These are phyloP conservation scores for Prunella himalayana DNA, from an alignment of 2,113 vertebrate species.

Conservation along the genomic window DNA sequence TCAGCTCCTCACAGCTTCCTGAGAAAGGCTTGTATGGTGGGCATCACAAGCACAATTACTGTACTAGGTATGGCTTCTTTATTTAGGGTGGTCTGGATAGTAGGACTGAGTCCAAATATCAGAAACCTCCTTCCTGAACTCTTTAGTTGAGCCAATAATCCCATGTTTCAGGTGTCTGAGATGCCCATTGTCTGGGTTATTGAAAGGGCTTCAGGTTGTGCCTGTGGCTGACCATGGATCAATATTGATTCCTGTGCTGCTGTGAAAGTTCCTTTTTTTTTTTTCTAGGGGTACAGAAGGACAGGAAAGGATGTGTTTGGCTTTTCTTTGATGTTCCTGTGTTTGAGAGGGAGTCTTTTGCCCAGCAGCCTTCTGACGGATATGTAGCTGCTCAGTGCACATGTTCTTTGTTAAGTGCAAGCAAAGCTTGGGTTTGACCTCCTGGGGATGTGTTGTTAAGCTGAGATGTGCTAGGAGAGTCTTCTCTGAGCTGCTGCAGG, in stretches of 20 bases:
- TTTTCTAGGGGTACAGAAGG: neutral
- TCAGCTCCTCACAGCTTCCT: neutral
- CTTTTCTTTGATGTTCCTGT: neutral
- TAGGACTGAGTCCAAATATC: neutral
- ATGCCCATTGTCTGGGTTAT: neutral
- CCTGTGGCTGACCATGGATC: neutral
- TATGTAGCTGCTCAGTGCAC: fast-evolving
- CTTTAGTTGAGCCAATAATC: neutral
- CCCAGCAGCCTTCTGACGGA: neutral
- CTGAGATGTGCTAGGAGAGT: neutral
- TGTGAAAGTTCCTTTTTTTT: neutral
- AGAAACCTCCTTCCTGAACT: neutral
- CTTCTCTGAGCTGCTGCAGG: neutral
- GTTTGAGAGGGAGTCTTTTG: neutral
- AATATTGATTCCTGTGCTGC: neutral
- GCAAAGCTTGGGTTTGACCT: neutral
- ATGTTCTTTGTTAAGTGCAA: neutral
- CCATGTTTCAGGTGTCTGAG: neutral
- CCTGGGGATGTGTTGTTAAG: neutral
- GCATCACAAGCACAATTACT: fast-evolving
- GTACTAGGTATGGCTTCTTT: neutral
- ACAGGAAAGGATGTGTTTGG: neutral
- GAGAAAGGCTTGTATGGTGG: neutral
- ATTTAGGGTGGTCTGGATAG: neutral
- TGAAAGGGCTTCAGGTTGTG: neutral